Percentiles rank a stretch among this genome's conserved stretches.
These are phyloP conservation scores for Gopherus flavomarginatus DNA, from an alignment of 2,113 vertebrate genomes.

Conservation along the genomic window DNA sequence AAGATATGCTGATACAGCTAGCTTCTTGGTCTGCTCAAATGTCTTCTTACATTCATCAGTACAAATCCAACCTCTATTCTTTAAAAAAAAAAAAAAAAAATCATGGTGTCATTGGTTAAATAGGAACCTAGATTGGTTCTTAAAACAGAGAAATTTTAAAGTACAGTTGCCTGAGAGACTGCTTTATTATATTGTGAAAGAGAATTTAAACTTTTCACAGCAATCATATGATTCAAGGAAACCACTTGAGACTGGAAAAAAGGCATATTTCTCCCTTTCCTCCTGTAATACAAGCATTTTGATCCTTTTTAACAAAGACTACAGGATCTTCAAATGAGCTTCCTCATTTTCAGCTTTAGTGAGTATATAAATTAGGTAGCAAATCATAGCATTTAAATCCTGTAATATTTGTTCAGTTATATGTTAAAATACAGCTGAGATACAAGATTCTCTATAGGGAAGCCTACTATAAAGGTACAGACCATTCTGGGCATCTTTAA, in stretches of 20 bases:
- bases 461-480: background rate
- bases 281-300: background rate
- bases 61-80: background rate
- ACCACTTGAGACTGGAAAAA: background rate
- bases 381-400: background rate
- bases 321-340: background rate
- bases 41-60: background rate
- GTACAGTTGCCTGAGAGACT: background rate
- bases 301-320: background rate
- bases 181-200: background rate
- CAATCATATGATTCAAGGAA: background rate
- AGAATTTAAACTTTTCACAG: background rate
- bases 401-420: background rate
- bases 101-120: background rate
- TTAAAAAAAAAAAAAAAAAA: background rate
- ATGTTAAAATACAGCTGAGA: slow-evolving; percentile 16
- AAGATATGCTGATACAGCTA: background rate
- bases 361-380: background rate
- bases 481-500: background rate
- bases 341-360: background rate
- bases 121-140: background rate
- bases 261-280: fast-evolving
- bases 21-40: background rate
- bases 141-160: background rate
- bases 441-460: slow-evolving; percentile 13